Base-by-base conservation (phyloP, 1,140 invertebrate genomes). In the Atta colombica region DNA sequence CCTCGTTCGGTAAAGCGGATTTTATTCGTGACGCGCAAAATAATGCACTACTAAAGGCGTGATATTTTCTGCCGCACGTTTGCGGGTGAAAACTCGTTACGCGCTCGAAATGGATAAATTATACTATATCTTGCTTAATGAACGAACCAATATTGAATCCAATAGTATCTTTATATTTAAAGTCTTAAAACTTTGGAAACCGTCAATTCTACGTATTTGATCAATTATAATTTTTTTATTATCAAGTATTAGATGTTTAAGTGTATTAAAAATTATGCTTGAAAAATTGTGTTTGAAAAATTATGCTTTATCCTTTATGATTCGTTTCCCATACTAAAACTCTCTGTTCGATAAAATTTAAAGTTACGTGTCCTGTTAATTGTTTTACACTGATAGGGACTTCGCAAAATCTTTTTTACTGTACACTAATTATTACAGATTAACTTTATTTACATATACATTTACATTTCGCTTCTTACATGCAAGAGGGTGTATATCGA, bases 1-100 rank as follows among this genome's bases (percentile, higher is more conserved):
- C 69, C 68, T 84, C 69, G 78, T 82, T 82, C 53, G 45, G 68
- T 69, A 28, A 51, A 61, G 63, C 69, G 69, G 69, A 74, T 75
- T 84, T 81, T 75, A 25, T 69, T 72, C 80, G 49, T 74, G 58
- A 84, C 69, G 55, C 45, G 80, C 69, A 45, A 84, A 75, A 84
- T 84, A 84, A 74, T 84, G 80, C 69, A 61, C 58, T 31, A 61
- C 68, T 75, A 49, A 53, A 60, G 55, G 55, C 39, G 39, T 58
- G 80, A 84, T 39, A 74, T 84, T 84, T 84, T 61, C 39, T 39
- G 31, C 49, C 51, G 21, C 66, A 14, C 18, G 51, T 81, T 69
- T 58, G 65, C 78, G 80, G 35, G 39, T 84, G 39, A n/a, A 74
- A 84, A 75, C 69, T 84, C 80, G 55, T 84, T 75, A 75, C 18